A percentile compares a stretch with the other conserved stretches of the same genome.
Evolutionary conservation across 2,113 vertebrate genomes (phyloP).

Genomic region (Otocyon megalotis): DNA sequence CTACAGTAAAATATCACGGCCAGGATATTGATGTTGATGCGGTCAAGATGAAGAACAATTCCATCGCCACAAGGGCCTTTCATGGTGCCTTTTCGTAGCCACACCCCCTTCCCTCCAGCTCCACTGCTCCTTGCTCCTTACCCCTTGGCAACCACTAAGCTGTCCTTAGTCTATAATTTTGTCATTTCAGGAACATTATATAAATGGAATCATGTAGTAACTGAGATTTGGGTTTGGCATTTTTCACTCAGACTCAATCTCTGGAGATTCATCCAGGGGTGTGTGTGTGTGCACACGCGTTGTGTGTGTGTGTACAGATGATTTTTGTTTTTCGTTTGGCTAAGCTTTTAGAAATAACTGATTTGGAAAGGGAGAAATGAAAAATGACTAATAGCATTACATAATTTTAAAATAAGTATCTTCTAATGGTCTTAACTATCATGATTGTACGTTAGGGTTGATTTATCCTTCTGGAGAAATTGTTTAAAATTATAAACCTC

Average conservation of each 20-base stretch:
- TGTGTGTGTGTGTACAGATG: not conserved
- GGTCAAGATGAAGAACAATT: not conserved
- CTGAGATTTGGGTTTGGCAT: not conserved
- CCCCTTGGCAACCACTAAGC: not conserved
- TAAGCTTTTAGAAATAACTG: not conserved
- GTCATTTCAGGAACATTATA: not conserved
- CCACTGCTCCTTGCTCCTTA: not conserved
- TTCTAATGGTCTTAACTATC: constrained; percentile 3
- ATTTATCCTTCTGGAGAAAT: not conserved
- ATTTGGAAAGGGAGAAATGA: not conserved
- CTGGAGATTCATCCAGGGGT: not conserved
- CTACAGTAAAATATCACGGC: not conserved
- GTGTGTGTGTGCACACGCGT: not conserved
- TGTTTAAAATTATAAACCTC: not conserved
- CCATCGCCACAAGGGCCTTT: not conserved
- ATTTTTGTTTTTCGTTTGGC: not conserved
- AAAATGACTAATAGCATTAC: not conserved
- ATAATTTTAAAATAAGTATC: not conserved
- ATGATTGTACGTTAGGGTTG: not conserved
- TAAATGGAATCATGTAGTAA: not conserved
- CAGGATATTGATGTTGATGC: not conserved
- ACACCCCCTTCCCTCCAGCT: not conserved
- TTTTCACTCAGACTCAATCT: not conserved
- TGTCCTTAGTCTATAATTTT: not conserved
- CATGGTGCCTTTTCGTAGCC: not conserved